Conservation (phyloP, 2,888 invertebrate genomes). For the Drosophila histrio region DNA sequence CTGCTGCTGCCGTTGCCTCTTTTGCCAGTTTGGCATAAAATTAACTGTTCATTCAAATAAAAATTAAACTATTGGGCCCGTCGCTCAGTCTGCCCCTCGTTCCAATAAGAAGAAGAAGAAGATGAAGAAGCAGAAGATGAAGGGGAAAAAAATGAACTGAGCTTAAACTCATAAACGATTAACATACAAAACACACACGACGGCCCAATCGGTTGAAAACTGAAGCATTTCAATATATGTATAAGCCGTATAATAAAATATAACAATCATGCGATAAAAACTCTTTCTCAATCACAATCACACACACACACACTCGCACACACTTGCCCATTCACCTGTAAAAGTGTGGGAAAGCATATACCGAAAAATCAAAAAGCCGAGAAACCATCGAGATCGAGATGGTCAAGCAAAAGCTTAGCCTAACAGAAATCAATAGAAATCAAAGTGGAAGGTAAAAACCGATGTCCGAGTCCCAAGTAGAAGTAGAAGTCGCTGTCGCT, state of each 20-base stretch:
- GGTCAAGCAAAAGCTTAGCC: slow-evolving; percentile 62
- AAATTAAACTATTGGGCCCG: slow-evolving; percentile 79
- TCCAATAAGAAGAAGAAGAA: neutral
- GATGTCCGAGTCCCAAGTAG: slow-evolving; percentile 31
- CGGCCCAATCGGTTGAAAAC: slow-evolving; percentile 58
- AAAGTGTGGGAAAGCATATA: slow-evolving; percentile 82
- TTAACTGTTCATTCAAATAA: slow-evolving; percentile 80
- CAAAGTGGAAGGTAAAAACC: slow-evolving; percentile 60
- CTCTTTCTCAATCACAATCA: slow-evolving; percentile 69
- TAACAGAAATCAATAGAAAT: slow-evolving; percentile 70
- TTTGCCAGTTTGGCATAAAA: slow-evolving; percentile 77
- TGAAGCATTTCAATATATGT: slow-evolving; percentile 76
- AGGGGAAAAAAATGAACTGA: slow-evolving; percentile 55
- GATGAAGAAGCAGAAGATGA: neutral
- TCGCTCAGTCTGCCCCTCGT: slow-evolving; percentile 31
- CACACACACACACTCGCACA: slow-evolving; percentile 5
- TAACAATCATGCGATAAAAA: slow-evolving; percentile 81
- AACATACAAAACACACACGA: slow-evolving; percentile 80
- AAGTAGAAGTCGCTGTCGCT: slow-evolving; percentile 24
- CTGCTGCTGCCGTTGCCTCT: slow-evolving; percentile 50
- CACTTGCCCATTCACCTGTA: slow-evolving; percentile 74
- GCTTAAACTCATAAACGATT: slow-evolving; percentile 78
- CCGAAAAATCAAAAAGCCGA: slow-evolving; percentile 45
- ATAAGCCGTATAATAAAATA: slow-evolving; percentile 78
- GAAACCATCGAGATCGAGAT: slow-evolving; percentile 57